phyloP scores from a whole-genome alignment of 2,888 invertebrate species.

The Cantharis lateralis region DNA sequence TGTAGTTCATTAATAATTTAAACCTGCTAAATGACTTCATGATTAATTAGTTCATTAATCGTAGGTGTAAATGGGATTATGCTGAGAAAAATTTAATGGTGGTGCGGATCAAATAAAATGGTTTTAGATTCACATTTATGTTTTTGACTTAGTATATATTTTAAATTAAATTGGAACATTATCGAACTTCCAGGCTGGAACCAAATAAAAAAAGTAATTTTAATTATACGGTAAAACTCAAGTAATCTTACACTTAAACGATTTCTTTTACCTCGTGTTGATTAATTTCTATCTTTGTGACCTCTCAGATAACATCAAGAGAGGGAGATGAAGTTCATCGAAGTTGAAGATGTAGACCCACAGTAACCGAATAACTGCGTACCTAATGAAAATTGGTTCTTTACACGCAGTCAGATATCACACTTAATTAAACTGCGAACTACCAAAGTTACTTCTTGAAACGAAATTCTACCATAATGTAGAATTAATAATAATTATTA shows the following conservation, averaged over 20 bases:
- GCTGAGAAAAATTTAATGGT: neutral
- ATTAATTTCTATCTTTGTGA: conserved; percentile 19
- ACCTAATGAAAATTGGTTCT: conserved; percentile 12
- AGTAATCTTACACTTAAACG: conserved; percentile 17
- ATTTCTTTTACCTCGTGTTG: conserved; percentile 17
- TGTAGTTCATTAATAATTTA: neutral
- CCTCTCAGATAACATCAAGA: conserved; percentile 16
- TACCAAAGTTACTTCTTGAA: conserved; percentile 23
- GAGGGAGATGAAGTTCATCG: conserved; percentile 12
- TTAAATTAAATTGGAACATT: neutral
- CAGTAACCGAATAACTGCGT: conserved; percentile 6
- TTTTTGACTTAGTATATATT: neutral
- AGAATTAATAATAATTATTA: neutral
- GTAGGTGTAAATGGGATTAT: neutral
- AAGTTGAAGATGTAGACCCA: conserved; percentile 12
- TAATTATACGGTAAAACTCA: conserved; percentile 10
- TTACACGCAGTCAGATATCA: conserved; percentile 31
- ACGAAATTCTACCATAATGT: neutral
- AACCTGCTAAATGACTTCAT: neutral
- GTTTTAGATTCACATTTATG: neutral
- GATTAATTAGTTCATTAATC: neutral
- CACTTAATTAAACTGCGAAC: conserved; percentile 42
- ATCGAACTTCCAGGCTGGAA: neutral
- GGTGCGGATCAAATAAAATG: neutral
- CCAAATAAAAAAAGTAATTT: conserved; percentile 2